Evolutionary conservation across 2,797 vertebrate species (phyloP).

Genomic region (Chrosomus eos): DNA sequence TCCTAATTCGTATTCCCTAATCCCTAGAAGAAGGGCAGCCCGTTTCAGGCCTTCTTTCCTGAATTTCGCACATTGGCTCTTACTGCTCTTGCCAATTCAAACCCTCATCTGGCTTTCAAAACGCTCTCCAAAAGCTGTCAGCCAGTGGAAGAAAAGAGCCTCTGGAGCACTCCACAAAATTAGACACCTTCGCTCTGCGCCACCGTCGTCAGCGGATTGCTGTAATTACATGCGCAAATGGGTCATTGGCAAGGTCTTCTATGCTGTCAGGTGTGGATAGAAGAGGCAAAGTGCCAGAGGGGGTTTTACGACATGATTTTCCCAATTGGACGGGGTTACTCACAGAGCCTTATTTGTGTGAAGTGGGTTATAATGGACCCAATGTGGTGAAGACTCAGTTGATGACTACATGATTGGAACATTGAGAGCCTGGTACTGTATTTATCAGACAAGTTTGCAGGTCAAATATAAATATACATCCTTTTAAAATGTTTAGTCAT

Average conservation of each 20-base stretch:
- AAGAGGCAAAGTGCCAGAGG: slow-evolving; percentile 47
- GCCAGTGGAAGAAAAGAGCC: slow-evolving; percentile 41
- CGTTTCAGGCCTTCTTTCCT: slow-evolving; percentile 59
- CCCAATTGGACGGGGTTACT: slow-evolving; percentile 31
- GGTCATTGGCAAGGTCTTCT: slow-evolving; percentile 49
- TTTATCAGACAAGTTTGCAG: neutral
- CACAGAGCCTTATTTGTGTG: slow-evolving; percentile 40
- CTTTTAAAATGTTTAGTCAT: too few relatives aligned
- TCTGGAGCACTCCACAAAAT: slow-evolving; percentile 53
- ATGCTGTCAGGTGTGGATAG: slow-evolving; percentile 48
- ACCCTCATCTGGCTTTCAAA: slow-evolving; percentile 59
- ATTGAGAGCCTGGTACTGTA: neutral
- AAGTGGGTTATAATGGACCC: slow-evolving; percentile 47
- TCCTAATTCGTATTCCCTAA: slow-evolving; percentile 60
- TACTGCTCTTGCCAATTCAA: slow-evolving; percentile 23
- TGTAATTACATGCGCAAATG: slow-evolving; percentile 61
- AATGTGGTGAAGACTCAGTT: slow-evolving; percentile 31
- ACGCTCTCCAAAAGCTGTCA: slow-evolving; percentile 45
- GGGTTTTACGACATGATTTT: slow-evolving; percentile 21
- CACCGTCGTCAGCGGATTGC: slow-evolving; percentile 42
- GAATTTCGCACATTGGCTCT: slow-evolving; percentile 33
- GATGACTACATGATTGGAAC: slow-evolving; percentile 20
- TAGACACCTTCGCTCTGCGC: slow-evolving; percentile 47
- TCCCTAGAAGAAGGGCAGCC: slow-evolving; percentile 68
- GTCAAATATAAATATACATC: neutral